Base-by-base conservation (phyloP, 2,113 vertebrate genomes). In the Vicugna pacos region DNA sequence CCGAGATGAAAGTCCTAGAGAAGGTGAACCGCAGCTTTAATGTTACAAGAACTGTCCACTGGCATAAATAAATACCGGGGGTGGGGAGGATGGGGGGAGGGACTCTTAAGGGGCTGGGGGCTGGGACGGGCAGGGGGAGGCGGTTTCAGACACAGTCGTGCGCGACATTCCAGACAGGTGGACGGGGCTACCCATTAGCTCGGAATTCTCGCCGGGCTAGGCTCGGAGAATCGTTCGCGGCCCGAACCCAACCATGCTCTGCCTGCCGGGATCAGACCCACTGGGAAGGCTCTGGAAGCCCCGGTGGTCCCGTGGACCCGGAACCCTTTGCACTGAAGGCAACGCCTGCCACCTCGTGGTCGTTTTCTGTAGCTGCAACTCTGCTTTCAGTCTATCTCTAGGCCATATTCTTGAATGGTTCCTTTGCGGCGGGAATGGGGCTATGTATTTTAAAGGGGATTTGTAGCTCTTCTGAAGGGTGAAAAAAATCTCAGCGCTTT, bases 1-100 rank as follows among this genome's bases (percentile, higher is more conserved):
- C 98, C 95, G 98, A 99, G 99, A 99, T 99, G 99, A 99, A 99
- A 99, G 99, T 99, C 99, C 98, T 97, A 52, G 98, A 50, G 69
- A 92, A 93, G 94, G 96, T 86, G 96, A 60, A 58, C 99, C 98
- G 98, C 98, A 98, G 98, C 99, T 99, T 99, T 98, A 98, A 98
- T 98, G 98, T 98, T 96, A 96, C 97, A 99, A 98, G 98, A 98
- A 99, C 99, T 99, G 99, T 99, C 99, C 98, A 95, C 92, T 98
- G 98, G 97, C 97, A 97, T 97, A 98, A 98, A 98, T 96, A 97
- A 97, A 98, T 96, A 96, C 97, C 94, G 95, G 94, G 94, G 88
- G 60, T 80, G 84, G 90, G 83, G 97, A 42, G 38, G 38, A 42
- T 42, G 93, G 54, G 96, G 81, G 54, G 93, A 80, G 94, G 83